phyloP scores from a whole-genome alignment of 2,113 vertebrate species.

The Stigmatopora argus region DNA sequence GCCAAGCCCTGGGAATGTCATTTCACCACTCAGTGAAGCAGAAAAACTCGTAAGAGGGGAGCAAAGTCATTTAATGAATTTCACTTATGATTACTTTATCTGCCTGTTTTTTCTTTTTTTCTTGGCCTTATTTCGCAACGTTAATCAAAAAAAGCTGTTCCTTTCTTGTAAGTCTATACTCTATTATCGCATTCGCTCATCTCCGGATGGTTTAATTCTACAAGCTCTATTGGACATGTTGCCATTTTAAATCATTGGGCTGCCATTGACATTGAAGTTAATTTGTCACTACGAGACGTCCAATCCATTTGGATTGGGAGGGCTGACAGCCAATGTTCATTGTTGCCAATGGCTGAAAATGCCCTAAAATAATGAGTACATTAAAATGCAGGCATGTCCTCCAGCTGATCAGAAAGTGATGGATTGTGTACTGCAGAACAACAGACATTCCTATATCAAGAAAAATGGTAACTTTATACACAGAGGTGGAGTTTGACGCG shows the following conservation, averaged over 20 bases:
- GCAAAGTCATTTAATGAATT: constrained; percentile 50
- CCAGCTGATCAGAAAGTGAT: background rate
- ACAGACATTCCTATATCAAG: background rate
- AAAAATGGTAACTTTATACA: background rate
- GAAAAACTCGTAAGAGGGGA: constrained; percentile 44
- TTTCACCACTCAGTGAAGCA: constrained; percentile 57
- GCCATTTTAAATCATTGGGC: no score
- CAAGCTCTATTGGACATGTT: background rate
- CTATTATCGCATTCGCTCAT: background rate
- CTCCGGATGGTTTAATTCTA: background rate
- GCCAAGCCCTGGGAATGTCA: constrained; percentile 43
- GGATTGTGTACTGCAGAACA: background rate
- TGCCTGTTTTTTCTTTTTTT: constrained; percentile 18
- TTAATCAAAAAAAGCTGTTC: background rate
- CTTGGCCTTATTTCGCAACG: background rate
- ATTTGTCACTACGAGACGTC: no score
- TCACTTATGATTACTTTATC: constrained; percentile 31
- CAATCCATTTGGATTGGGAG: no score
- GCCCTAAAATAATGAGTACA: no score
- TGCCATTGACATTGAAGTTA: no score
- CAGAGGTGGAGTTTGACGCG: background rate
- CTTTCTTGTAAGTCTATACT: background rate
- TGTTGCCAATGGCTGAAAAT: no score
- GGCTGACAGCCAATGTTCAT: no score
- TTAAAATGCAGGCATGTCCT: background rate